Evolutionary conservation across 2,888 invertebrate genomes (phyloP), one percentile per base, ranked within the genome.

Genomic region (Plebejus argus): DNA sequence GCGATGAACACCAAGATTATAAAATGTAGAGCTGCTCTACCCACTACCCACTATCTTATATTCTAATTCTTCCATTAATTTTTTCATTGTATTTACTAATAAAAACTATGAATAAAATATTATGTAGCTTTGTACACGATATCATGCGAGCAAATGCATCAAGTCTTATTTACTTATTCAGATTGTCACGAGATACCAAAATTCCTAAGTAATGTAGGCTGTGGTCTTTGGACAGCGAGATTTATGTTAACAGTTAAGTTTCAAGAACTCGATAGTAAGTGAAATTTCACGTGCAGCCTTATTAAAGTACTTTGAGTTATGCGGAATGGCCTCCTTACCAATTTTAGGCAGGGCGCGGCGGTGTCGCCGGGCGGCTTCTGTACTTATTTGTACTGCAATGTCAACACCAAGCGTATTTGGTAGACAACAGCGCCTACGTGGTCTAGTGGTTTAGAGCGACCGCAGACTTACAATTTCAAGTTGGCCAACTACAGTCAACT

Each of bases 251-350:
- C 66, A 23, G 66, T 66, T 66, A 66, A 23, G 28, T 33, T 28
- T 66, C 10, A 15, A 66, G 8, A 66, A 66, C 66, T 66, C 12
- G 66, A 66, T 66, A 66, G 66, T 18, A 33, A 66, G 66, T 12
- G 20, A 61, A 61, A 61, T 61, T 66, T 15, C 28, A 18, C 12
- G 20, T 33, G 15, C 28, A 28, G 10, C 66, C 0, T 28, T 15
- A 61, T 58, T 15, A 28, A 66, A 66, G 66, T 66, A 66, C 33
- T 66, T 66, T 66, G 66, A 66, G 66, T 66, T 12, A 66, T 66
- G 66, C 6, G 28, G 61, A 5, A 66, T 66, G 66, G 28, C 66
- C 66, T 66, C 28, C 66, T 66, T 33, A 66, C 66, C 66, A 28
- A 66, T 28, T 66, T 66, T 28, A 66, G 66, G 28, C 66, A 66